phyloP scores from a whole-genome alignment of 2,888 invertebrate genomes.

The Zelleria hepariella region DNA sequence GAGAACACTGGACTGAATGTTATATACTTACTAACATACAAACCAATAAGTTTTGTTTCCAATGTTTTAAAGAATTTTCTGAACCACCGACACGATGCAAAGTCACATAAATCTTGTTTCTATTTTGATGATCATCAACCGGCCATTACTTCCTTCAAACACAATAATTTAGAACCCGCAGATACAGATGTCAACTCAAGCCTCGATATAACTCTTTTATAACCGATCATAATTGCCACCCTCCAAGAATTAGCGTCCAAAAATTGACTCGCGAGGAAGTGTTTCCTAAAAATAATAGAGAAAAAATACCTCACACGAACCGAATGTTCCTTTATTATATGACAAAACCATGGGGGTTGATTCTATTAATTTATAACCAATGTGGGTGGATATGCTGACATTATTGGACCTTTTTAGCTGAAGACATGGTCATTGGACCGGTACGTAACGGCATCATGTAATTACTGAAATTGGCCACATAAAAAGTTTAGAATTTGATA shows the following conservation, averaged over 20 bases:
- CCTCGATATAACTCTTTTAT: conserved; percentile 2
- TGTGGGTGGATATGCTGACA: conserved; percentile 69
- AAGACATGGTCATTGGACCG: not conserved
- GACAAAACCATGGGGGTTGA: conserved; percentile 62
- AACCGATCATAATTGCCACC: conserved; percentile 1
- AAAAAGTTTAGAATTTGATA: not conserved
- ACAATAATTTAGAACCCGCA: not conserved
- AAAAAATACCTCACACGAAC: conserved; percentile 68
- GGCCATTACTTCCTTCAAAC: not conserved
- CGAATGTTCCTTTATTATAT: conserved; percentile 64
- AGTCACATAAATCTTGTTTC: conserved; percentile 50
- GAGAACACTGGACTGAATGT: too few relatives aligned
- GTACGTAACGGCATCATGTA: not conserved
- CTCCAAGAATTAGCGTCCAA: conserved; percentile 39
- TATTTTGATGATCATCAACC: not conserved
- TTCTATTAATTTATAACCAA: conserved; percentile 71
- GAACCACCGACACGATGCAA: not conserved
- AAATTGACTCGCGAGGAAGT: conserved; percentile 41
- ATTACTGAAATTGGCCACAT: not conserved
- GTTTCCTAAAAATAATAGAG: conserved; percentile 52
- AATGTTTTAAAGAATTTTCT: not conserved
- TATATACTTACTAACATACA: not conserved
- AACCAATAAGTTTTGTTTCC: not conserved
- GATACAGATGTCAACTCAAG: conserved; percentile 3
- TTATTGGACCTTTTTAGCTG: conserved; percentile 35